Evolutionary conservation across 2,888 invertebrate genomes (phyloP), one percentile per base, ranked within the genome.

Genomic region (Lasioglossum marginatum): DNA sequence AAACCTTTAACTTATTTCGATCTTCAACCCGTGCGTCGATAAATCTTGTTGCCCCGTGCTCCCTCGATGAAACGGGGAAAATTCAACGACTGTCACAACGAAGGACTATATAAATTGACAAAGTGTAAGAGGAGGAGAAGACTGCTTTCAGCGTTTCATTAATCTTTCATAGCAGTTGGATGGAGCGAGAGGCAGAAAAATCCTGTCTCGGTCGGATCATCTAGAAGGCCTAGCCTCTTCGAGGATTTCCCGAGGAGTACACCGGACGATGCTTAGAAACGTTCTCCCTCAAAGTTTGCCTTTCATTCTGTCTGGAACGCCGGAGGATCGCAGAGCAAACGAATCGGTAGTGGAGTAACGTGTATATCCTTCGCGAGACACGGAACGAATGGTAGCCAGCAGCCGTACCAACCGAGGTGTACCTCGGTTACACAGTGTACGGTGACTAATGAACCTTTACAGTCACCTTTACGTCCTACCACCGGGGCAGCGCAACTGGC

Each of bases 391-490:
- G 81, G 87, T 89, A 74, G 81, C 83, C 77, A 81, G 83, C 87
- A 86, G 82, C 83, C 76, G 79, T 71, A 72, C 75, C 80, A 85
- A 80, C 83, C 74, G 79, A 86, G 82, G 87, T 87, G 89, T 89
- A 91, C 88, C 83, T 71, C 82, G 91, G 92, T 93, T 93, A 93
- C 92, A 93, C 89, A 91, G 91, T 91, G 89, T 91, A 85, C 93
- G 87, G 92, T 94, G 93, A 94, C 94, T 94, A 94, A 94, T 93
- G 94, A 94, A 94, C 93, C 94, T 94, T 93, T 93, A 93, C 93
- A 93, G 93, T 93, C 93, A 92, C 92, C 93, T 93, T 93, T 90
- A 92, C 34, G 92, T 93, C 91, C 90, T 88, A 91, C 92, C 92
- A 89, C 79, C 88, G 89, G 85, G 88, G 72, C 79, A 78, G 79